Evolutionary conservation across 2,113 vertebrate species (phyloP), one percentile per base, ranked within the genome.

Genomic region (Mesoclemmys tuberculata): DNA sequence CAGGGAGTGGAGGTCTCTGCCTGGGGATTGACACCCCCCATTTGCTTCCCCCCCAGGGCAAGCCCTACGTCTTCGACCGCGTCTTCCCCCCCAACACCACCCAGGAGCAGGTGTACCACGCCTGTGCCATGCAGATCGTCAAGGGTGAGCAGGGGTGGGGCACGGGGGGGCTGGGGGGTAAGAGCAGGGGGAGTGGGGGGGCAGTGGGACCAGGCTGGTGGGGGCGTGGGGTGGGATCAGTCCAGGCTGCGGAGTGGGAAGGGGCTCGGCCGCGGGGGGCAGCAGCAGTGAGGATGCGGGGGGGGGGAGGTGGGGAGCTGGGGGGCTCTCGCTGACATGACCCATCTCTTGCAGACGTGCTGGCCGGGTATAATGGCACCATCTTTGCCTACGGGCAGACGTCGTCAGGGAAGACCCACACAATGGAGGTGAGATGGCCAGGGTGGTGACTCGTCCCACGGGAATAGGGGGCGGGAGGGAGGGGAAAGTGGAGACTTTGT

Each of bases 381-480:
- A 99, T 99, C 94, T 99, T 99, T 93, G 99, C 99, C 93, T 99
- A 99, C 27, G 99, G 99, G 94, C 99, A 99, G 97, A 99, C 99
- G 0, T 99, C 99, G 12, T 99, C 99, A 7, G 99, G 99, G 95
- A 99, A 99, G 98, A 99, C 99, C 81, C 99, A 99, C 97, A 99
- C 99, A 68, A 99, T 99, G 99, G 99, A 99, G 99, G 99, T 99
- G 97, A 97, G 96, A 29, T 26, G 5, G 78, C 26, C 19, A 29
- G 41, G 68, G n/a, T 35, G 46, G 77, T 61, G 11, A n/a, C 8
- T 8, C 10, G 61, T 11, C 38, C 61, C 46, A n/a, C 10, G 1
- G 8, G 35, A n/a, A n/a, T 1, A 18, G 14, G 35, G 7, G 8
- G 12, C 27, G 41, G 74, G 16, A 5, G 22, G 2, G 4, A 8